Evolutionary conservation across 2,888 invertebrate genomes (phyloP).

Genomic region (Ectemnius cavifrons): DNA sequence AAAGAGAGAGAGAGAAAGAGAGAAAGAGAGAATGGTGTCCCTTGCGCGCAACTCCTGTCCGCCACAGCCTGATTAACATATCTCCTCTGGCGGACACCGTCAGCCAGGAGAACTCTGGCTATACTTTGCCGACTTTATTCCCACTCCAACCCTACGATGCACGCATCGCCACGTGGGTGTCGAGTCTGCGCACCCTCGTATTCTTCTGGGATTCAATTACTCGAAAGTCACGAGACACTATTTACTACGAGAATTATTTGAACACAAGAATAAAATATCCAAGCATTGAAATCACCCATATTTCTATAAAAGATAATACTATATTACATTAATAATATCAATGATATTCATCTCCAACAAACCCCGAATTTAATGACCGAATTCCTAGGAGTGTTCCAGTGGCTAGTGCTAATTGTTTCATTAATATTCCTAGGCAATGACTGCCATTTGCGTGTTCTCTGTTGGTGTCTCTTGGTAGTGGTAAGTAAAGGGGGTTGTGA

Average conservation of each 20-base stretch:
- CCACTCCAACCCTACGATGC: conserved; percentile 29
- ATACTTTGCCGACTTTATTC: conserved; percentile 54
- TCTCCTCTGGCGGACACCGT: conserved; percentile 56
- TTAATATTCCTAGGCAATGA: conserved; percentile 57
- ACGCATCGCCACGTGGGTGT: conserved; percentile 4
- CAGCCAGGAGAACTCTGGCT: conserved; percentile 48
- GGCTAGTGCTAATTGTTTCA: conserved; percentile 42
- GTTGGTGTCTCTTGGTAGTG: conserved; percentile 15
- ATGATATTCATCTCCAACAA: too few relatives aligned
- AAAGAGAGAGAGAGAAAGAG: too few relatives aligned
- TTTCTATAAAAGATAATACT: too few relatives aligned
- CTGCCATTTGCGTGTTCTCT: conserved; percentile 13
- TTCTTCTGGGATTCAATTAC: too few relatives aligned
- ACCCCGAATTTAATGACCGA: too few relatives aligned
- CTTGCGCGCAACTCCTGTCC: conserved; percentile 40
- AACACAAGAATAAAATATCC: too few relatives aligned
- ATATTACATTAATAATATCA: too few relatives aligned
- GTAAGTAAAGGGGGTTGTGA: conserved; percentile 20
- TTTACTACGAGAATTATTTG: too few relatives aligned
- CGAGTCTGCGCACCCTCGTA: too few relatives aligned
- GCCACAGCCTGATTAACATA: conserved; percentile 66
- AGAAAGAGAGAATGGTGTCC: conserved; percentile 27
- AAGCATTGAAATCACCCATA: too few relatives aligned
- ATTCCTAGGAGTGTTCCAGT: too few relatives aligned
- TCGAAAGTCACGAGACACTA: too few relatives aligned